phyloP scores from a whole-genome alignment of 1,140 invertebrate species.

The Drosophila trapezifrons region DNA sequence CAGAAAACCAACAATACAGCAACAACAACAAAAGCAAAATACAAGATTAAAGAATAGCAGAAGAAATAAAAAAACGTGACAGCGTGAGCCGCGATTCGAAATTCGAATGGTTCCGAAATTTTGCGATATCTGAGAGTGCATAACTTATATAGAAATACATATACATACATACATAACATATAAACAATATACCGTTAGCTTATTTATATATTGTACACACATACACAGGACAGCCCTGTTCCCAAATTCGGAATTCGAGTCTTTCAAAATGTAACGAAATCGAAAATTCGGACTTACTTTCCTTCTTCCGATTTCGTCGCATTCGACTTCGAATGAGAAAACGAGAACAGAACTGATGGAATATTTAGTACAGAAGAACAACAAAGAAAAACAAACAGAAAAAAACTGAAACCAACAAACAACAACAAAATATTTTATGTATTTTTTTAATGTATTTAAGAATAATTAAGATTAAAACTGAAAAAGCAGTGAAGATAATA shows the following conservation, averaged over 20 bases:
- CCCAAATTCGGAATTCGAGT: conserved; percentile 11
- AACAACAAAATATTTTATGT: conserved; percentile 76
- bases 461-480: conserved; percentile 70
- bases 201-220: conserved; percentile 75
- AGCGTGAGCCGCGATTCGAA: conserved; percentile 21
- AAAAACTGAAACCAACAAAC: conserved; percentile 33
- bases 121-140: conserved; percentile 60
- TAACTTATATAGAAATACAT: conserved; percentile 56
- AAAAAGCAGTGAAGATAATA: conserved; percentile 40
- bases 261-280: conserved; percentile 1
- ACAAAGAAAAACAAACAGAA: conserved; percentile 25
- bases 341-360: conserved; percentile 20
- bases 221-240: conserved; percentile 39
- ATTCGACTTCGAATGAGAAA: conserved; percentile 19
- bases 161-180: conserved; percentile 67
- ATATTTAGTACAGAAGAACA: conserved; percentile 35
- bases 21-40: conserved; percentile 10
- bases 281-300: conserved; percentile 3
- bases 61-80: conserved; percentile 10
- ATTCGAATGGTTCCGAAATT: conserved; percentile 33
- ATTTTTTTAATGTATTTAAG: conserved; percentile 82
- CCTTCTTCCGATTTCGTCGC: neutral
- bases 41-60: neutral
- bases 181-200: conserved; percentile 78
- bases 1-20: conserved; percentile 9